Evolutionary conservation across 1,140 invertebrate species (phyloP), one percentile per base, ranked within the genome.

Genomic region (Calycopis cecrops): DNA sequence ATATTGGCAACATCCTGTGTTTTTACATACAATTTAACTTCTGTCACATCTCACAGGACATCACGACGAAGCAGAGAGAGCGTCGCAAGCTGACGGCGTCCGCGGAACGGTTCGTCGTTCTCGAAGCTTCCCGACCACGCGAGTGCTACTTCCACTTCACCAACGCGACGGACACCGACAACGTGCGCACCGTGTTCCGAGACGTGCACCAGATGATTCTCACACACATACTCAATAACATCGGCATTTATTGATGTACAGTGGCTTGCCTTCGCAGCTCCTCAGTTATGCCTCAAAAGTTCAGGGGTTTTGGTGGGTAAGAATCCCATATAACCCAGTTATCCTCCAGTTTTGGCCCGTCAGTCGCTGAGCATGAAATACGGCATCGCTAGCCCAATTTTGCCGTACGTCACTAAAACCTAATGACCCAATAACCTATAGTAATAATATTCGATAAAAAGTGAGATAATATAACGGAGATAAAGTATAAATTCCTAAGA

Each of bases 161-260:
- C 0, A 90, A 91, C 0, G 93, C 93, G 12, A 94, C 93, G 0
- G 92, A 93, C 69, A 94, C 93, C 0, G 88, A 92, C 55, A 94
- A 93, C 70, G 91, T 94, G 6, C 88, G 89, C 47, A 90, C 88
- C 33, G 92, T 94, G 0, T 94, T 94, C 76, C 85, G 92, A 33
- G 92, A 93, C 71, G 91, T 94, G 0, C 92, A 93, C 64, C 90
- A 91, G 65, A 92, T 93, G 87, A 92, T 94, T 62, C 81, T 93
- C 0, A 89, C 88, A n/a, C 87, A 89, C 52, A 89, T 89, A 62
- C 65, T 92, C 1, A 77, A 65, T 14, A 73, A 73, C 35, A 78
- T 89, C 42, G 90, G 90, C 3, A 65, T 84, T 48, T 83, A 80
- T 63, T 83, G 56, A 60, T 35, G 3, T 28, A 6, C 6, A 28